Percentiles rank a stretch among this genome's conserved stretches.
These are phyloP conservation scores for Ptychoptera albimana DNA, from an alignment of 2,888 invertebrate genomes.

Conservation along the genomic window DNA sequence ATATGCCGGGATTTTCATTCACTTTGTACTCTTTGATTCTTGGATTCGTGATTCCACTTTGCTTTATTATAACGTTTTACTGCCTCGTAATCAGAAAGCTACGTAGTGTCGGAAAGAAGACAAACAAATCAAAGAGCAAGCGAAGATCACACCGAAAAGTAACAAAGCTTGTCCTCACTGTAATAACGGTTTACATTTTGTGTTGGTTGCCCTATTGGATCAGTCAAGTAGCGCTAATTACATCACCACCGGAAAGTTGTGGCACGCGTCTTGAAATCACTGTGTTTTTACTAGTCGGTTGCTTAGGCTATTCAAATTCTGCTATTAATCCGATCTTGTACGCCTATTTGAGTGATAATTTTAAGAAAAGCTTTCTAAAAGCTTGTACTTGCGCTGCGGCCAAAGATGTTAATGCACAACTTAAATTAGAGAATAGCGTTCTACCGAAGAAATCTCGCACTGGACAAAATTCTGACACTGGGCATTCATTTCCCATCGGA, in stretches of 20 bases:
- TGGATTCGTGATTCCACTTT: constrained; percentile 64
- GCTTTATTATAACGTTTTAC: constrained; percentile 66
- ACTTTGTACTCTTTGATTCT: constrained; percentile 66
- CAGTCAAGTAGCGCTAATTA: constrained; percentile 53
- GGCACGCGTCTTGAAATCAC: constrained; percentile 45
- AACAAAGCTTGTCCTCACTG: constrained; percentile 67
- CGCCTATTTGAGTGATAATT: constrained; percentile 74
- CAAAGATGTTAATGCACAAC: constrained; percentile 56
- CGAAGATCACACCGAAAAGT: constrained; percentile 69
- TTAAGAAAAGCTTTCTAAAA: constrained; percentile 76
- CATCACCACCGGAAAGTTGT: constrained; percentile 45
- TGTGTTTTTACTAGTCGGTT: constrained; percentile 59
- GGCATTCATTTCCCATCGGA: constrained; percentile 4
- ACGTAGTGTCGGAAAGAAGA: constrained; percentile 64
- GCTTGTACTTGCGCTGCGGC: constrained; percentile 70
- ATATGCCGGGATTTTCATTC: constrained; percentile 43
- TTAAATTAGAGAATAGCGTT: constrained; percentile 22
- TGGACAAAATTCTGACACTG: neutral
- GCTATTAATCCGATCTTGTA: constrained; percentile 76
- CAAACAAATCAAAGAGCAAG: constrained; percentile 65
- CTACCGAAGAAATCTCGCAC: constrained; percentile 26
- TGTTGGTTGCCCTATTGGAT: constrained; percentile 79
- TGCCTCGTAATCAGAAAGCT: constrained; percentile 65
- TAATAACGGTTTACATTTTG: constrained; percentile 69
- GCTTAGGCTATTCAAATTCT: constrained; percentile 53